phyloP scores from a whole-genome alignment of 1,140 invertebrate species.

The Caenorhabditis tropicalis region DNA sequence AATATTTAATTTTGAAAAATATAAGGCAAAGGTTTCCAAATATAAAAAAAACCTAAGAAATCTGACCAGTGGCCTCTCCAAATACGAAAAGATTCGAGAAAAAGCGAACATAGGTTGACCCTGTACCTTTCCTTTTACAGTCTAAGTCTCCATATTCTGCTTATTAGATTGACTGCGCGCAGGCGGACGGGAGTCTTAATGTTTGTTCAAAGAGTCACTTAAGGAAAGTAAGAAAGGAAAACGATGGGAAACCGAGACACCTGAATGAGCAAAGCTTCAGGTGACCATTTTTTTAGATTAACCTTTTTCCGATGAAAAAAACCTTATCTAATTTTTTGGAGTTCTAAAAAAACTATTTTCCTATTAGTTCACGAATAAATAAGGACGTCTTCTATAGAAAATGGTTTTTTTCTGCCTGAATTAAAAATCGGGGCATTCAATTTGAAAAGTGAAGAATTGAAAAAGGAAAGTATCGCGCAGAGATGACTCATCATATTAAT shows the following conservation, averaged over 20 bases:
- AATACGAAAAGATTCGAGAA: conserved; percentile 1
- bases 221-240: conserved; percentile 4
- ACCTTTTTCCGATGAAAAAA: too few species aligned
- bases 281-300: too few species aligned
- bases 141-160: not conserved
- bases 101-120: not conserved
- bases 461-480: conserved; percentile 12
- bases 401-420: not conserved
- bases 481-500: conserved; percentile 16
- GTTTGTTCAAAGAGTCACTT: conserved; percentile 36
- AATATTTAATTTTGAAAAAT: too few species aligned
- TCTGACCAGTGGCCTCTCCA: too few species aligned
- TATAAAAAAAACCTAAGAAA: not conserved
- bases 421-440: not conserved
- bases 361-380: too few species aligned
- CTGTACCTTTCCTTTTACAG: not conserved
- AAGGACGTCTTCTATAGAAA: too few species aligned
- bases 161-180: conserved; percentile 8
- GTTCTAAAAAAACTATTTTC: too few species aligned
- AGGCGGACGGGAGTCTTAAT: not conserved
- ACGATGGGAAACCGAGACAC: not conserved
- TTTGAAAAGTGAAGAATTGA: too few species aligned
- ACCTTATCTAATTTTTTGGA: too few species aligned
- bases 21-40: too few species aligned
- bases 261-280: not conserved